phyloP scores from a whole-genome alignment of 2,888 invertebrate species.

The Tetranychus piercei region DNA sequence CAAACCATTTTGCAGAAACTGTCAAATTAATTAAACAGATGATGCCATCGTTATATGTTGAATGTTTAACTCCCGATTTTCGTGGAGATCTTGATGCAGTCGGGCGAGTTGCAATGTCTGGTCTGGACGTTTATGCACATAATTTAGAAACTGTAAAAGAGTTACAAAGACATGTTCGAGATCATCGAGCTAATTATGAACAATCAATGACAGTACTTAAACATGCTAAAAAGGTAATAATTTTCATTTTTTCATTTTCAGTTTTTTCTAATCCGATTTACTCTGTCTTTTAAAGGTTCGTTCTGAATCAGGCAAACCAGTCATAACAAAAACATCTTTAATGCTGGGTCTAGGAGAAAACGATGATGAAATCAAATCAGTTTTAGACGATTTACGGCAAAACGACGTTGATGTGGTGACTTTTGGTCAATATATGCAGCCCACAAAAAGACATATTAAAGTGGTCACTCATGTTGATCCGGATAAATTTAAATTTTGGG shows the following conservation, averaged over 20 bases:
- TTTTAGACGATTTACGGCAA: slow-evolving; percentile 61
- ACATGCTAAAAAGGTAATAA: slow-evolving; percentile 52
- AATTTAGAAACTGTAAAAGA: slow-evolving; percentile 92
- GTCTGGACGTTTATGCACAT: slow-evolving; percentile 91
- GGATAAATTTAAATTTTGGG: slow-evolving; percentile 71
- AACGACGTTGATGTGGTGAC: slow-evolving; percentile 85
- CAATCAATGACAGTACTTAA: slow-evolving; percentile 68
- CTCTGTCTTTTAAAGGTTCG: neutral
- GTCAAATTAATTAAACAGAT: slow-evolving; percentile 62
- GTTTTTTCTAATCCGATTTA: neutral
- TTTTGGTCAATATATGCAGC: slow-evolving; percentile 98
- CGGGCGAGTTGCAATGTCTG: slow-evolving; percentile 52
- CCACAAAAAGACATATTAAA: slow-evolving; percentile 82
- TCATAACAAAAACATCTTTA: slow-evolving; percentile 84
- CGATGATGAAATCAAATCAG: slow-evolving; percentile 64
- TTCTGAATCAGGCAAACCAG: slow-evolving; percentile 5
- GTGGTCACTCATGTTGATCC: slow-evolving; percentile 89
- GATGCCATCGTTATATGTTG: slow-evolving; percentile 72
- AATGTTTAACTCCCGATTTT: slow-evolving; percentile 93
- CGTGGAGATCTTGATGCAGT: slow-evolving; percentile 58
- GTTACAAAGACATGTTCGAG: slow-evolving; percentile 67
- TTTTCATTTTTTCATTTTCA: neutral
- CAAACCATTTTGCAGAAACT: slow-evolving; percentile 78
- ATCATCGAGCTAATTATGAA: slow-evolving; percentile 70
- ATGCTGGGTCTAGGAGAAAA: slow-evolving; percentile 89